Percentiles rank a stretch among this genome's conserved stretches.
Evolutionary conservation across 2,888 invertebrate species (phyloP).

Genomic region (Prosopocoilus inquinatus): DNA sequence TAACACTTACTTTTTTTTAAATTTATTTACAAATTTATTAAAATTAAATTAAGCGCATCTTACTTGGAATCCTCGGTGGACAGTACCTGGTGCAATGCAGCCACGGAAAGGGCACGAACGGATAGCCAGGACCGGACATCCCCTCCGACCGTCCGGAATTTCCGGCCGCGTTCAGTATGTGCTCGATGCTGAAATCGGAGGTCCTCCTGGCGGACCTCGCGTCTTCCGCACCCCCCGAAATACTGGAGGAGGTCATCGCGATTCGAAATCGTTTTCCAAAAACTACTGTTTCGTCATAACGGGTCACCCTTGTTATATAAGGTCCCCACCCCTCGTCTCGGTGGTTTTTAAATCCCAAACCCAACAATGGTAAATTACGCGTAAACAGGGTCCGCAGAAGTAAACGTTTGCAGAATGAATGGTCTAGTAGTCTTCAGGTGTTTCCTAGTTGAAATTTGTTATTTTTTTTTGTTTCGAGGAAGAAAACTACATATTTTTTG

Average conservation of each 20-base stretch:
- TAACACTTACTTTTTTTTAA: constrained; percentile 9
- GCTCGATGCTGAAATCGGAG: constrained; percentile 61
- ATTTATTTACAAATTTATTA: constrained; percentile 6
- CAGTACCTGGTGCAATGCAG: constrained; percentile 70
- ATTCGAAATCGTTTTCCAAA: constrained; percentile 13
- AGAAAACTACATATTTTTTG: not conserved
- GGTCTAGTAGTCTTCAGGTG: no score
- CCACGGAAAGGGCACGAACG: constrained; percentile 52
- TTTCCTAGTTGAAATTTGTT: not conserved
- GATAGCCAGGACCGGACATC: constrained; percentile 15
- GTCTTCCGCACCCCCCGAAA: constrained; percentile 16
- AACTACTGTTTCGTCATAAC: constrained; percentile 23
- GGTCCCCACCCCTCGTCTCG: constrained; percentile 31
- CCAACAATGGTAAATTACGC: constrained; percentile 46
- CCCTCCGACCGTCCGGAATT: constrained; percentile 26
- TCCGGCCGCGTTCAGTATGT: constrained; percentile 58
- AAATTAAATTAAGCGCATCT: constrained; percentile 46
- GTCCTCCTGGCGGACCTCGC: constrained; percentile 22
- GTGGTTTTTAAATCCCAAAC: constrained; percentile 29
- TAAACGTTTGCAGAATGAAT: not conserved
- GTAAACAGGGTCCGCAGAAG: constrained; percentile 34
- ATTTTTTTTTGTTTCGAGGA: not conserved
- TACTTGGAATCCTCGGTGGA: constrained; percentile 69
- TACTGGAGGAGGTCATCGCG: constrained; percentile 24
- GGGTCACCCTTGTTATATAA: constrained; percentile 34